Evolutionary conservation across 2,888 invertebrate genomes (phyloP).

Genomic region (Stenchaetothrips biformis): DNA sequence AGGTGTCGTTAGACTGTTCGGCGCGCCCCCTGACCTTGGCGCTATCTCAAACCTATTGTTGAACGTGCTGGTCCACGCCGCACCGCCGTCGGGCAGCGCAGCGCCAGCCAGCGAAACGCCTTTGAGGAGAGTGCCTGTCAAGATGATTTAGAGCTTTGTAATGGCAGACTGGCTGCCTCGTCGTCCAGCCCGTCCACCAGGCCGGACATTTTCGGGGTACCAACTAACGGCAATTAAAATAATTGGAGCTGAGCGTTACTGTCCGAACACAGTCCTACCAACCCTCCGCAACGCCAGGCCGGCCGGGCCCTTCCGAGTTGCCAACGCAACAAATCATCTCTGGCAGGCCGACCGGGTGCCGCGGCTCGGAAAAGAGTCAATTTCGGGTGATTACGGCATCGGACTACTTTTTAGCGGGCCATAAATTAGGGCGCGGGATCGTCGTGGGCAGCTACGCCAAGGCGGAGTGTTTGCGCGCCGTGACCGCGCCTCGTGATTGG

Average conservation of each 20-base stretch:
- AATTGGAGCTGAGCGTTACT: slow-evolving; percentile 23
- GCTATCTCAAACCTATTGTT: too few relatives aligned
- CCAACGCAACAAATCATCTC: slow-evolving; percentile 16
- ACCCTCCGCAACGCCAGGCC: not conserved
- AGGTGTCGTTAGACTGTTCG: too few relatives aligned
- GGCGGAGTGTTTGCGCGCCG: not conserved
- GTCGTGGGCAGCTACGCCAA: not conserved
- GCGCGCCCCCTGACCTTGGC: too few relatives aligned
- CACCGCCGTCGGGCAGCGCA: slow-evolving; percentile 51
- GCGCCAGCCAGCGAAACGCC: slow-evolving; percentile 57
- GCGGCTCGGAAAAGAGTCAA: slow-evolving; percentile 17
- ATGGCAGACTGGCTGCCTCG: slow-evolving; percentile 53
- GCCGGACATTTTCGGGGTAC: slow-evolving; percentile 46
- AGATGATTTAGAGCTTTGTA: slow-evolving; percentile 54
- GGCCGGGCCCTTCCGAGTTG: slow-evolving; percentile 13
- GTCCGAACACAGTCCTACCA: slow-evolving; percentile 9
- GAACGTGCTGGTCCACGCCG: too few relatives aligned
- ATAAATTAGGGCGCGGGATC: not conserved
- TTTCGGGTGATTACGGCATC: not conserved
- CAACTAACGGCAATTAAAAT: slow-evolving; percentile 21
- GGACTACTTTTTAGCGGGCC: slow-evolving; percentile 11
- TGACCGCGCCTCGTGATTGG: too few relatives aligned
- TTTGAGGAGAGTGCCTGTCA: slow-evolving; percentile 57
- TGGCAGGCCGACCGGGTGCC: not conserved
- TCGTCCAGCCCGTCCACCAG: slow-evolving; percentile 41